Evolutionary conservation across 2,888 invertebrate species (phyloP), one percentile per base, ranked within the genome.

Genomic region (Agelastica alni): DNA sequence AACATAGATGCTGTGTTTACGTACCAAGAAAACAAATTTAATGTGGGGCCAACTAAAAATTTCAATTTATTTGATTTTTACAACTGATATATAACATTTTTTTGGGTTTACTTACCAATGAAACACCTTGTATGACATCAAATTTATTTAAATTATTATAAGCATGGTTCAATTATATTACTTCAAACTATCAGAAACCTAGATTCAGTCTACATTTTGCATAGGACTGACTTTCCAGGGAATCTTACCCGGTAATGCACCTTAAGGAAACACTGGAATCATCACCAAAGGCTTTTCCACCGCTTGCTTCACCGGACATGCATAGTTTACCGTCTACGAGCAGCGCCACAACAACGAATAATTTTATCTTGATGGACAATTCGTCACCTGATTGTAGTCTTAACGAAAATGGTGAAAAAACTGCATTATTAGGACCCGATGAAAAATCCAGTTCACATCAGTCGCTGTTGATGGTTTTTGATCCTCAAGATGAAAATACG

Each of bases 401-500:
- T 74, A 61, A 63, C 44, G 63, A 61, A 43, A 62, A 54, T 16
- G 61, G 61, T 80, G 86, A 87, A 58, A 79, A 82, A 55, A 85
- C 87, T 0, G 86, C 88, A 0, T 71, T 85, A 12, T 63, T 86
- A 42, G 64, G 61, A 4, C 82, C 86, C 5, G 73, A 71, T 31
- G 74, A 76, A 68, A 70, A 82, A 69, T 84, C 90, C 16, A 83
- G 87, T 42, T 91, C 90, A 36, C 89, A 90, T 63, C 87, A 89
- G 62, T 90, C 91, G 0, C 77, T 91, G 2, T 69, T 91, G 34
- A 84, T 90, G 79, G 84, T 86, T 45, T 87, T 89, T 67, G 91
- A 91, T 55, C 81, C 87, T n/a, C 85, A 89, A 67, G 92, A 93
- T 71, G 92, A 92, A 77, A 92, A 92, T 69, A 92, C 92, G 9